A percentile compares a stretch with the other conserved stretches of the same genome.
Conservation (phyloP, 2,113 vertebrate species). For the Ariopsis seemanni region DNA sequence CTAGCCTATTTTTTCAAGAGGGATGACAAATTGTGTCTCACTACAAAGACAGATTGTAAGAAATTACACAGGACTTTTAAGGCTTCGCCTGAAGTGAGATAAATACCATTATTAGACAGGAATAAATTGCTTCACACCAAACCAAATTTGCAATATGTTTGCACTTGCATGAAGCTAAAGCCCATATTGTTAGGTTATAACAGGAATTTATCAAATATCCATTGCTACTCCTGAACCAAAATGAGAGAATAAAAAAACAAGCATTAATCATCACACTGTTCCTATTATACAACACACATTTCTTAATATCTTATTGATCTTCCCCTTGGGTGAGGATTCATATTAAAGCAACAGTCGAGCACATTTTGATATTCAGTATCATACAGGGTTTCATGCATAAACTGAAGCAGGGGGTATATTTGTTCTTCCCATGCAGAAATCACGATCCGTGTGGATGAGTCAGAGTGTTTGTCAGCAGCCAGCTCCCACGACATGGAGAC, state of each 20-base stretch:
- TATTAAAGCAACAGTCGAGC: not conserved
- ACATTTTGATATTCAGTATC: not conserved
- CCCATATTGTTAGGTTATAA: not conserved
- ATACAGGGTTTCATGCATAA: not conserved
- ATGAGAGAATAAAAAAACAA: not conserved
- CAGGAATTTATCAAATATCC: not conserved
- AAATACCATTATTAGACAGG: not conserved
- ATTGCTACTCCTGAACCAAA: not conserved
- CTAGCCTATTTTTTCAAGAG: not conserved
- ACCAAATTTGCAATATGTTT: not conserved
- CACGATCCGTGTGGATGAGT: conserved; percentile 86
- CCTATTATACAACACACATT: not conserved
- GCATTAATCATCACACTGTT: not conserved
- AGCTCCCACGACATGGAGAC: conserved; percentile 85
- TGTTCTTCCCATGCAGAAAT: conserved; percentile 75
- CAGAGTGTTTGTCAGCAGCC: conserved; percentile 81
- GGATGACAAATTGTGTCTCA: not conserved
- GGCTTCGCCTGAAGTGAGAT: not conserved
- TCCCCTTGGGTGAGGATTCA: not conserved
- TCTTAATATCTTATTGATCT: conserved; percentile 3
- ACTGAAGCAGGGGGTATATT: not conserved
- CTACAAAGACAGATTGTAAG: not conserved
- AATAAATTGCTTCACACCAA: not conserved
- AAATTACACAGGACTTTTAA: not conserved
- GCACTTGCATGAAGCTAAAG: not conserved